These are phyloP conservation scores for Chelonoidis abingdonii DNA, from an alignment of 2,113 vertebrate species.

Conservation along the genomic window DNA sequence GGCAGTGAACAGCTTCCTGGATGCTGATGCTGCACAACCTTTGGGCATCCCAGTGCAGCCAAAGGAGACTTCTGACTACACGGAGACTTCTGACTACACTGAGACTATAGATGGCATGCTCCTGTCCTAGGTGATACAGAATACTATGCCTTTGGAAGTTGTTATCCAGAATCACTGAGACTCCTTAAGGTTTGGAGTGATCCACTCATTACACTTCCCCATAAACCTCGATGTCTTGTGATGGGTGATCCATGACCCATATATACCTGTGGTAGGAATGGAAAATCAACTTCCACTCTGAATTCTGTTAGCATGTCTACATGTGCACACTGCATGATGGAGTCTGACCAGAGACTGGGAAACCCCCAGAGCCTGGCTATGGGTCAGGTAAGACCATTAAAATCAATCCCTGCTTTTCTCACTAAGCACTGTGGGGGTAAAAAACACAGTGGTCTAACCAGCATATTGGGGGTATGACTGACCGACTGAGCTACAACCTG, in stretches of 20 bases:
- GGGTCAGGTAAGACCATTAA: not conserved
- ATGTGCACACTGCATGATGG: not conserved
- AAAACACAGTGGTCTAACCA: not conserved
- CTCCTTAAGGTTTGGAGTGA: not conserved
- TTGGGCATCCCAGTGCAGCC: not conserved
- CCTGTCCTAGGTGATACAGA: not conserved
- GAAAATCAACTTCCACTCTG: not conserved
- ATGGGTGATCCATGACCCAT: not conserved
- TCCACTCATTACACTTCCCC: not conserved
- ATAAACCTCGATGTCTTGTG: not conserved
- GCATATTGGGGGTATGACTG: not conserved
- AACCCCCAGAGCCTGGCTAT: not conserved
- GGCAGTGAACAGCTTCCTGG: not conserved
- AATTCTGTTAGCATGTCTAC: not conserved
- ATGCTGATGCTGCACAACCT: not conserved
- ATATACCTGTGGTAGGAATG: not conserved
- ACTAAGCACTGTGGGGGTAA: no score
- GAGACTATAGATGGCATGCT: not conserved
- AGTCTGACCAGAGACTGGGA: not conserved
- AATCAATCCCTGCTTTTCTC: not conserved
- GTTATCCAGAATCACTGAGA: not conserved
- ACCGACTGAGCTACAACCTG: not conserved
- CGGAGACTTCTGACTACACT: not conserved
- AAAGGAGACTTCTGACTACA: not conserved
- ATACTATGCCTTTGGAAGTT: not conserved